These are phyloP conservation scores for Leptoteleia sp. DNA, from an alignment of 1,140 invertebrate genomes.

Conservation along the genomic window DNA sequence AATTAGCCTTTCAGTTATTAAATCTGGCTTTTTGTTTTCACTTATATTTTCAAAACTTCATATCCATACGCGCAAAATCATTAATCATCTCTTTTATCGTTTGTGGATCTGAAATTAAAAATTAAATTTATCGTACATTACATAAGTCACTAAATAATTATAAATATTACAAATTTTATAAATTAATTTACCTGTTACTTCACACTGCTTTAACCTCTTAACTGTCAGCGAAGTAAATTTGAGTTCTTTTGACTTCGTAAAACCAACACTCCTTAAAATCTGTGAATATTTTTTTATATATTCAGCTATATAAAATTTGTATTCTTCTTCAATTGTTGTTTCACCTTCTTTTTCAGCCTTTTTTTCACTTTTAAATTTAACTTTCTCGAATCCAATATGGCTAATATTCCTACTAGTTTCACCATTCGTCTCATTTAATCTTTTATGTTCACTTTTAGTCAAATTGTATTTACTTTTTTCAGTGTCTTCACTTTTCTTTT, in stretches of 20 bases:
- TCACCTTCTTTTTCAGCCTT: neutral
- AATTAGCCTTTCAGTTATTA: too few species aligned
- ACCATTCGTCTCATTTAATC: neutral
- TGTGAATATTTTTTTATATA: constrained; percentile 21
- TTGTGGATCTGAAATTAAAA: constrained; percentile 35
- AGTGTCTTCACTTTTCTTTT: neutral
- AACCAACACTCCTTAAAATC: constrained; percentile 4
- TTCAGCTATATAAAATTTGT: constrained; percentile 10
- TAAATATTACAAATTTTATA: neutral
- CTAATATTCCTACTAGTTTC: neutral
- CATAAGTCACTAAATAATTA: too few species aligned
- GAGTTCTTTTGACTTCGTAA: constrained; percentile 5
- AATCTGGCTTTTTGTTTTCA: too few species aligned
- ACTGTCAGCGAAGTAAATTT: constrained; percentile 21
- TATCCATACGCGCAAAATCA: constrained; percentile 20
- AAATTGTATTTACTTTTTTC: neutral
- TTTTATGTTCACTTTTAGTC: neutral
- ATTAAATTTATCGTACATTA: too few species aligned
- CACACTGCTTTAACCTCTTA: constrained; percentile 21
- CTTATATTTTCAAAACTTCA: neutral
- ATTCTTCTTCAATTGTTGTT: constrained; percentile 6
- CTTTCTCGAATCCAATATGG: neutral
- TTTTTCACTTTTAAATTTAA: neutral
- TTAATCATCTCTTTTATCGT: constrained; percentile 27
- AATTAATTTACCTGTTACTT: constrained; percentile 33